Evolutionary conservation across 2,797 vertebrate genomes (phyloP), one percentile per base, ranked within the genome.

Genomic region (Botia almorhae): DNA sequence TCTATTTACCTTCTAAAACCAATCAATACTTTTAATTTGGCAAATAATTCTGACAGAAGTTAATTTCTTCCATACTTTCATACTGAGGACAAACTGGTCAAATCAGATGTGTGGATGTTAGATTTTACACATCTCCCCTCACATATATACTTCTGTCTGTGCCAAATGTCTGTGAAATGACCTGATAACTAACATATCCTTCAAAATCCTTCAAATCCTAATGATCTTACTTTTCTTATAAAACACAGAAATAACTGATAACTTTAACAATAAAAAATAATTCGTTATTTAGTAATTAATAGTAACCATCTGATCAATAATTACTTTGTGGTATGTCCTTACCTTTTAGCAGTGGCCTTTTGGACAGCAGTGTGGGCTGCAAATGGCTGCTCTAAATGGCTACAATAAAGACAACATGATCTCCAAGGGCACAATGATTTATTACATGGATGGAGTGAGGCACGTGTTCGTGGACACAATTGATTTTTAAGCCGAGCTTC

Each of bases 371-470:
- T 46, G 56, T 19, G 48, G 12, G 33, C 39, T 8, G 69, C 69
- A 55, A 64, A 43, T 36, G 58, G 58, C 58, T 61, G 4, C 60
- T 61, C 13, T 29, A 53, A 55, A 72, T 55, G 68, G 10, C 8
- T 79, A 17, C 53, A 70, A 79, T 64, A 64, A 64, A 79, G 58
- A 72, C 58, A 72, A 19, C 77, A 72, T 71, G 48, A 72, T 55
- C 29, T 79, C 48, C 58, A 79, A 72, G 60, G 69, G 14, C 69
- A 65, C 51, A 16, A 55, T 78, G 68, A 70, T 78, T 78, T 70
- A 78, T 71, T 58, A 29, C 55, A 63, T 50, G 43, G 23, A 33
- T 61, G 26, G n/a, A 39, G 16, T 39, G 17, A 39, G 33, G 14
- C 69, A 64, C 58, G 8, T 71, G 56, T 61, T 60, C 43, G 56